Percentiles rank a stretch among this genome's conserved stretches.
Conservation (phyloP, 2,113 vertebrate genomes). For the Vireo altiloquus region DNA sequence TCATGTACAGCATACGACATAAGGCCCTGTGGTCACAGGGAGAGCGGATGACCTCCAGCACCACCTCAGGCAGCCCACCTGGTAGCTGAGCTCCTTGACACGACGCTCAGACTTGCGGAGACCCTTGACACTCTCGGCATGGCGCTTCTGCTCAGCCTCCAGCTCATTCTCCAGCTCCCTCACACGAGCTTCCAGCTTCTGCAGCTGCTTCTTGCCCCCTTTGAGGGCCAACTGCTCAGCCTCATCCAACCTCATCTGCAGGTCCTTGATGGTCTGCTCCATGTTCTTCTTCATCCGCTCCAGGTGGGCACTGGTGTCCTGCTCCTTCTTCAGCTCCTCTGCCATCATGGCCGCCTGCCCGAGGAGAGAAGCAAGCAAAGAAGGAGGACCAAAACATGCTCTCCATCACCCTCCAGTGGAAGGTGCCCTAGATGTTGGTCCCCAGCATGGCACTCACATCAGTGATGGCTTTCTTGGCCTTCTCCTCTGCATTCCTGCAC, state of each 20-base stretch:
- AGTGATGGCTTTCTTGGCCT: neutral
- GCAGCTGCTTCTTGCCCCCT: conserved; percentile 87
- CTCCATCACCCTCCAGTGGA: neutral
- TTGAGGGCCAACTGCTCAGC: conserved; percentile 85
- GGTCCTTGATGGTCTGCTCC: conserved; percentile 87
- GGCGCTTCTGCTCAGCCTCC: conserved; percentile 85
- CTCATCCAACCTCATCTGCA: conserved; percentile 83
- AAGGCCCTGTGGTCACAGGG: neutral
- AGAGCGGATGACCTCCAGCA: accelerated
- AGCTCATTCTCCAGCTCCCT: conserved; percentile 88
- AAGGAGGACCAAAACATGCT: neutral
- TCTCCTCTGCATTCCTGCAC: conserved; percentile 7
- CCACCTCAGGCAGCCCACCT: neutral
- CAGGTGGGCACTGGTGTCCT: conserved; percentile 22
- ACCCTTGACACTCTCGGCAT: conserved; percentile 82
- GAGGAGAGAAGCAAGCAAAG: neutral
- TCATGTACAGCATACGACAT: neutral
- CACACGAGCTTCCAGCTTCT: conserved; percentile 86
- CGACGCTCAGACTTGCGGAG: conserved; percentile 89
- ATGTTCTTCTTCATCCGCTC: conserved; percentile 98
- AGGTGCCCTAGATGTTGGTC: neutral
- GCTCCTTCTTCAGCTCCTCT: neutral
- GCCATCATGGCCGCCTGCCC: conserved; percentile 3
- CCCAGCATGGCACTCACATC: neutral
- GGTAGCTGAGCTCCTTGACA: conserved; percentile 81